A percentile compares a stretch with the other conserved stretches of the same genome.
These are phyloP conservation scores for Neofelis nebulosa DNA, from an alignment of 2,113 vertebrate genomes.

Conservation along the genomic window DNA sequence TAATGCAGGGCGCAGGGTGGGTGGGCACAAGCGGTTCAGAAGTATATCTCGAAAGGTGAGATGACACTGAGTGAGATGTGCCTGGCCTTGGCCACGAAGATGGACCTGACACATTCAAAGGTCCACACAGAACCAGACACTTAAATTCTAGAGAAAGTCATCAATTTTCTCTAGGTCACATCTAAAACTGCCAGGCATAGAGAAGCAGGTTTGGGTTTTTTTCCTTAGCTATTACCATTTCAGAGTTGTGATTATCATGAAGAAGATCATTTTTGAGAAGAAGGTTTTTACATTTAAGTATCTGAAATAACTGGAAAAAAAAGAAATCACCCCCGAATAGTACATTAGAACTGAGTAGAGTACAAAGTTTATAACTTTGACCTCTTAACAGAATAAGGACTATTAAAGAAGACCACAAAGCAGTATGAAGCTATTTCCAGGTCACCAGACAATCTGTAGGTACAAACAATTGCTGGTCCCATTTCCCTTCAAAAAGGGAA, in stretches of 20 bases:
- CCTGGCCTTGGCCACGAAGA: background rate
- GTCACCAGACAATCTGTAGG: conserved; percentile 29
- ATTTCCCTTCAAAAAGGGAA: background rate
- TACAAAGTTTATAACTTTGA: conserved; percentile 24
- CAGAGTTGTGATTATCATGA: background rate
- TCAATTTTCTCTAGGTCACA: background rate
- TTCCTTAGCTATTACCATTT: conserved; percentile 10
- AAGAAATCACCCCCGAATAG: background rate
- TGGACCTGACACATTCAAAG: background rate
- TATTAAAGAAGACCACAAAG: background rate
- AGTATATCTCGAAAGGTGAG: background rate
- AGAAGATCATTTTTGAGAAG: background rate
- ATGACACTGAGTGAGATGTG: background rate
- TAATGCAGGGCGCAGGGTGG: background rate
- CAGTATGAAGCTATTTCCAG: background rate
- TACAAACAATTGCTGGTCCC: conserved; percentile 10
- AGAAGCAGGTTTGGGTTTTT: background rate
- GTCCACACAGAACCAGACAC: background rate
- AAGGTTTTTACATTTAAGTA: conserved; percentile 19
- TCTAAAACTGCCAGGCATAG: background rate
- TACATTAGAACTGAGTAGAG: background rate
- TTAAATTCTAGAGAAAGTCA: background rate
- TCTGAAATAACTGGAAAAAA: background rate
- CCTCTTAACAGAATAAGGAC: background rate
- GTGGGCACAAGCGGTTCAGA: background rate